Evolutionary conservation across 2,797 vertebrate species (phyloP).

Genomic region (Chaetophractus vellerosus): DNA sequence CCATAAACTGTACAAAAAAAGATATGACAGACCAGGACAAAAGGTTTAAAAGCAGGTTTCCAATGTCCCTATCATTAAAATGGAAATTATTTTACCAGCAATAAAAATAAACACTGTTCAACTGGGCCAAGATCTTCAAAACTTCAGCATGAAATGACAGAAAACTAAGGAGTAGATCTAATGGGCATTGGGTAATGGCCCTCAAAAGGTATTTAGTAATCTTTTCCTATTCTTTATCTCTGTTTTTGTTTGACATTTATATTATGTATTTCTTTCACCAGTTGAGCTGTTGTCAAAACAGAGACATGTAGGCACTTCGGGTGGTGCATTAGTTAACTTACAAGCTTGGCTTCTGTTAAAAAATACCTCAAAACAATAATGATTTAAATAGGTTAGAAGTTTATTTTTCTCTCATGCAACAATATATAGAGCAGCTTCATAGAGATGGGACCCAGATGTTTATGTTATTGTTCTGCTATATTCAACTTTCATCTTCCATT

Average conservation of each 20-base stretch:
- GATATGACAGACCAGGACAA: not conserved
- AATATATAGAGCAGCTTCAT: not conserved
- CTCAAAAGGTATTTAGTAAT: not conserved
- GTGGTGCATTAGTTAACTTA: not conserved
- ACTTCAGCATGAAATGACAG: not conserved
- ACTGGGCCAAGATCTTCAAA: not conserved
- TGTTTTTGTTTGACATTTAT: not conserved
- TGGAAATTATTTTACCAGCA: not conserved
- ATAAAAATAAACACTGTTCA: not conserved
- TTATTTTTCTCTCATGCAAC: not conserved
- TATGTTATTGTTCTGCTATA: not conserved
- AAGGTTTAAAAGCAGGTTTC: not conserved
- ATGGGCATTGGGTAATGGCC: not conserved
- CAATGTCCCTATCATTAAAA: conserved; percentile 7
- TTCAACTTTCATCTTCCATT: not conserved
- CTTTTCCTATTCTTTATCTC: not conserved
- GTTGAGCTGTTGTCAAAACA: not conserved
- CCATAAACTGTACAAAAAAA: not conserved
- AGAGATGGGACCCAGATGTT: not conserved
- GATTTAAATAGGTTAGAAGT: not conserved
- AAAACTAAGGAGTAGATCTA: not conserved
- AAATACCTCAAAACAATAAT: not conserved
- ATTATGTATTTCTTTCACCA: not conserved
- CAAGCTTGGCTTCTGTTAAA: not conserved
- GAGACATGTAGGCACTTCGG: not conserved